Percentiles rank a stretch among this genome's conserved stretches.
Evolutionary conservation across 1,140 invertebrate genomes (phyloP).

Genomic region (Paracyclopina nana): DNA sequence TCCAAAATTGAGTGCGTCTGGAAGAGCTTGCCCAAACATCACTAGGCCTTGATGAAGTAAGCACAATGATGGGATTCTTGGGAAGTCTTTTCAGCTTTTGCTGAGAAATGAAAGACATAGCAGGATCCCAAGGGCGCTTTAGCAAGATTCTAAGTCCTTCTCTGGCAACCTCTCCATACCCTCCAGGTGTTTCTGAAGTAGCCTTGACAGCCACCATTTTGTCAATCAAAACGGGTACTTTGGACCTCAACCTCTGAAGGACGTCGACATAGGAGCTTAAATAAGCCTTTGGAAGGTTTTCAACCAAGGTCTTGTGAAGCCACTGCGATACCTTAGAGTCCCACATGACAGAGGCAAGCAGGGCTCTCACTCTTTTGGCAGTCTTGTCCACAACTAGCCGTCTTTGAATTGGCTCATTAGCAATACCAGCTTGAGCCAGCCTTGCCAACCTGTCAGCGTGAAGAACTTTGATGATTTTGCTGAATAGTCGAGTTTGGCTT

Average conservation of each 20-base stretch:
- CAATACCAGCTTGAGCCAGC: slow-evolving; percentile 33
- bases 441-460: slow-evolving; percentile 45
- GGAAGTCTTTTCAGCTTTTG: slow-evolving; percentile 45
- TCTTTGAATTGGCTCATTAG: slow-evolving; percentile 41
- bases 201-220: slow-evolving; percentile 41
- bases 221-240: slow-evolving; percentile 53
- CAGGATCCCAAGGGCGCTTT: slow-evolving; percentile 57
- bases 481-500: slow-evolving; percentile 42
- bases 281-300: slow-evolving; percentile 40
- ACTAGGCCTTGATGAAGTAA: slow-evolving; percentile 38
- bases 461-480: slow-evolving; percentile 39
- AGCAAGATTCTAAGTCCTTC: slow-evolving; percentile 42
- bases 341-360: slow-evolving; percentile 35
- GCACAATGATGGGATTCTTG: slow-evolving; percentile 46
- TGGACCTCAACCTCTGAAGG: slow-evolving; percentile 45
- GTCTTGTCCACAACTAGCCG: slow-evolving; percentile 47
- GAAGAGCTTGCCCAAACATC: slow-evolving; percentile 28
- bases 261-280: slow-evolving; percentile 56
- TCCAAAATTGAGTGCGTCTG: slow-evolving; percentile 45
- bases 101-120: slow-evolving; percentile 26
- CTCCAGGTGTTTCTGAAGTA: slow-evolving; percentile 21
- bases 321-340: slow-evolving; percentile 49
- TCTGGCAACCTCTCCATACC: slow-evolving; percentile 18
- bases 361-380: slow-evolving; percentile 34
- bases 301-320: slow-evolving; percentile 51